Evolutionary conservation across 2,797 vertebrate species (phyloP), one percentile per base, ranked within the genome.

Genomic region (Natrix natrix): DNA sequence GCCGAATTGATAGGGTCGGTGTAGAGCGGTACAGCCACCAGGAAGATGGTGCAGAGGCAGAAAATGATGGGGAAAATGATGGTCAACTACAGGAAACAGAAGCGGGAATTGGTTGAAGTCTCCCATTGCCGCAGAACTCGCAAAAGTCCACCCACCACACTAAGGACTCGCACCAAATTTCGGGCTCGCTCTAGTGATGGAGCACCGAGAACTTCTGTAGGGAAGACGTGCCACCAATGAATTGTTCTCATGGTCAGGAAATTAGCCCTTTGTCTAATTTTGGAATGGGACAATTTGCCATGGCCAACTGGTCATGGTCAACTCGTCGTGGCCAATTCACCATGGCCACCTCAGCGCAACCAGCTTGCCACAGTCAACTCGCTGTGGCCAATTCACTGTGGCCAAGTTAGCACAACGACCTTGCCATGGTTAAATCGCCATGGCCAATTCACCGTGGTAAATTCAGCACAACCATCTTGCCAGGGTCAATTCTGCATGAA

Each of bases 21-120:
- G 96, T 99, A 99, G 93, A 99, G 98, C 2, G 99, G 99, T 17
- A 99, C 98, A 4, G 98, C 98, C 97, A 99, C 99, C 96, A 99
- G 98, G 98, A 99, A 99, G 96, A 99, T 2, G 43, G 98, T 98
- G 94, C 98, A 98, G 48, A 99, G 91, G 94, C 99, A 99, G 98
- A 99, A 99, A 74, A 99, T 14, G 91, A 99, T 97, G 57, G 99
- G 99, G 96, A 98, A 99, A 97, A 99, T 59, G 83, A 99, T 96
- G 93, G 98, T 99, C 94, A 99, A 98, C 99, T 99, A 97, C 16
- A 28, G 54, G 74, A 88, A n/a, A 54, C 1, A 54, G 61, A 88
- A 87, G 14, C 8, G 0, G 5, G 28, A 12, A 83, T 24, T 48
- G 37, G 74, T 83, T 48, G 37, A 43, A 11, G 32, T 78, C 69